Base-by-base conservation (phyloP, 2,888 invertebrate species). In the Agrochola lota region DNA sequence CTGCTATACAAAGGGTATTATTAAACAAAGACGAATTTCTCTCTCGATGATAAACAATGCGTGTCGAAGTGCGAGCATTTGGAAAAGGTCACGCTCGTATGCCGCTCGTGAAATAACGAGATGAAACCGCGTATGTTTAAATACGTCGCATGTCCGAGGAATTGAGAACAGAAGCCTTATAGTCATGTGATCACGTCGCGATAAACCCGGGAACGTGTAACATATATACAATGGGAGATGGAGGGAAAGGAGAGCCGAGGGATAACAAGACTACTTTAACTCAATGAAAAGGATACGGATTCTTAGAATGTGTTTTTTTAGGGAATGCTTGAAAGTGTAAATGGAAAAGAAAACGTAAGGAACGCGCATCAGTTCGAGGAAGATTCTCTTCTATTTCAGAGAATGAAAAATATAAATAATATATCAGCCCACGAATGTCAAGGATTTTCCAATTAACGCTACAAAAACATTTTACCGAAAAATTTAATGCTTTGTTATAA, bases 261-360 rank as follows among this genome's bases (percentile, higher is more conserved):
- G 87, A 84, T 84, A 77, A 84, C 76, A 74, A 74, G 78, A 68
- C 79, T 76, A 63, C 55, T 64, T 63, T 71, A 55, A 78, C 46
- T 43, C 77, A 69, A 74, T 74, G 79, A 80, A 82, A 64, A 60
- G 77, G 71, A 75, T 43, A 71, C 30, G 57, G 35, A 40, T n/a
- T 63, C 66, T 64, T 62, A 55, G 57, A 73, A 68, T 62, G n/a
- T 49, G 20, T 49, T n/a, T 73, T 76, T 67, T 63, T 49, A n/a
- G 8, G 20, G 17, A 43, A 49, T n/a, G 7, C 49, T 49, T 77
- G 17, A 17, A 20, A 8, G n/a, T 77, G 20, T 43, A 52, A 70
- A 26, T 43, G 11, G 4, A 20, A 57, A n/a, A 2, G 2, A 49
- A 71, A 17, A 52, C 20, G 23, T 43, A 43, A 35, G 8, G 15